Base-by-base conservation (phyloP, 23 tunicate genomes). In the Oikopleura vanhoeffeni region DNA sequence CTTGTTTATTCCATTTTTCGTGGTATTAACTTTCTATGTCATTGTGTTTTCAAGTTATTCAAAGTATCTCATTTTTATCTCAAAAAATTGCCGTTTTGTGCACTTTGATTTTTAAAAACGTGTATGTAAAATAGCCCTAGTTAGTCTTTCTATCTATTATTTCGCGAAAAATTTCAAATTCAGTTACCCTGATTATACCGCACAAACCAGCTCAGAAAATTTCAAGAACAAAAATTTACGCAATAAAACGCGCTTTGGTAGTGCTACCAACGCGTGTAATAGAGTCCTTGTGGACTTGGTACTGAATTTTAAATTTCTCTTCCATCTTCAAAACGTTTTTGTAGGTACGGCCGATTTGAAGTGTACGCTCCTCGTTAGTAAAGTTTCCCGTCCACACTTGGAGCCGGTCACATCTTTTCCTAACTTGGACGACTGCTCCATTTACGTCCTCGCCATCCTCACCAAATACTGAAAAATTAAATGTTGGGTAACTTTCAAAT, bases 351-450 rank as follows among this genome's bases (percentile, higher is more conserved):
- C 64, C 64, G 64, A 49, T 49, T 49, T 49, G 79, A 33, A 30
- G 4, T 38, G 27, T 30, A 18, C 32, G 27, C 38, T 30, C 79
- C 34, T 71, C 79, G 38, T 18, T 71, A 2, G 34, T 38, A 38
- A 24, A 18, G 2, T 71, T 30, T 2, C 79, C 79, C 38, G 79
- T 71, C 79, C 79, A 71, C 34, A 71, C 2, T 38, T 71, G 79
- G 34, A 71, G 79, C 2, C 79, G 79, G 35, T 71, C 79, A 38
- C 4, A 33, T 3, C 38, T 18, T 30, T 71, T 71, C 3, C 79
- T 33, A 32, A 71, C 79, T 71, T 71, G 79, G 4, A 71, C 79
- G 38, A 71, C 79, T 2, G 35, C 79, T 3, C 79, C 79, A 38
- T 71, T 71, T 71, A 71, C 38, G 35, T 30, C 27, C 3, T 71